These are phyloP conservation scores for Camponotus vicinus DNA, from an alignment of 1,140 invertebrate species.

Conservation along the genomic window DNA sequence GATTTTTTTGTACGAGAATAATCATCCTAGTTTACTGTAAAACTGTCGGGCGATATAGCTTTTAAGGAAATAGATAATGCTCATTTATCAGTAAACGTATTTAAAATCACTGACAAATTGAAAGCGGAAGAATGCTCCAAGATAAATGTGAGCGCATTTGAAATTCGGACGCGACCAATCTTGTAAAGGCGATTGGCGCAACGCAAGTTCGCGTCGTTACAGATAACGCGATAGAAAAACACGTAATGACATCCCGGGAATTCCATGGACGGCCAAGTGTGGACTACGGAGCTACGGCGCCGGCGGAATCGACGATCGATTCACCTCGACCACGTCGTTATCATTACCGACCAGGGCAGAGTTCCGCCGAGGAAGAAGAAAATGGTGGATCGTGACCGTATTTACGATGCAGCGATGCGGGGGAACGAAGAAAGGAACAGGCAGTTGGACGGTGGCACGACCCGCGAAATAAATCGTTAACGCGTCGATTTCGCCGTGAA, in stretches of 20 bases:
- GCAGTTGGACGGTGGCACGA: constrained; percentile 34
- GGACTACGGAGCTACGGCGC: constrained; percentile 6
- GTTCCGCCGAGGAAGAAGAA: constrained; percentile 68
- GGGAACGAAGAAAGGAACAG: no score
- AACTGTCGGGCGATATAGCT: background rate
- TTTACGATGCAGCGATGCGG: constrained; percentile 67
- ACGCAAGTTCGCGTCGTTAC: constrained; percentile 5
- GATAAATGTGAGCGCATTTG: constrained; percentile 33
- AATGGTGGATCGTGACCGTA: constrained; percentile 73
- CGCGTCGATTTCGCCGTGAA: constrained; percentile 70
- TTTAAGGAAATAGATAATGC: background rate
- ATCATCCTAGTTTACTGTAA: background rate
- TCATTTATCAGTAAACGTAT: background rate
- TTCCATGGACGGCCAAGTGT: constrained; percentile 15
- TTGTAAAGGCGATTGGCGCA: background rate
- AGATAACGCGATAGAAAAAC: constrained; percentile 44
- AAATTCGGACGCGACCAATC: constrained; percentile 23
- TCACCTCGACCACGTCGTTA: constrained; percentile 63
- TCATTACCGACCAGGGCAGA: constrained; percentile 63
- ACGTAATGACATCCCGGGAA: constrained; percentile 32
- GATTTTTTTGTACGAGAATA: background rate
- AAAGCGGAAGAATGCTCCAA: background rate
- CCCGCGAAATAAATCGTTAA: constrained; percentile 78
- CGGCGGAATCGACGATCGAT: constrained; percentile 64
- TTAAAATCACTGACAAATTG: background rate